phyloP scores from a whole-genome alignment of 2,113 vertebrate genomes.

The Calypte anna region DNA sequence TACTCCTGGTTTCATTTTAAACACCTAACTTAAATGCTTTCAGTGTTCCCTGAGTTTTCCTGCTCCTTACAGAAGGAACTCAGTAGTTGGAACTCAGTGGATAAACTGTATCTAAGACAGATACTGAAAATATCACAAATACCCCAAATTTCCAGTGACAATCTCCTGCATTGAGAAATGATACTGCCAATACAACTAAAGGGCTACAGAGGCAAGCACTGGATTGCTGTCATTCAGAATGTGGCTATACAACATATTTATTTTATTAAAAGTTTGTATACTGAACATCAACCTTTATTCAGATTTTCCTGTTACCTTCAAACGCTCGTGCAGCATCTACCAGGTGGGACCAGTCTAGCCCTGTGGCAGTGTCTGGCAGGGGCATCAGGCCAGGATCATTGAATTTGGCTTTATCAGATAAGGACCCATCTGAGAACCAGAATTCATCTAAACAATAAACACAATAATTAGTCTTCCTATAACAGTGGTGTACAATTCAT shows the following conservation, averaged over 20 bases:
- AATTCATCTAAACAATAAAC: conserved; percentile 88
- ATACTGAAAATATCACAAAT: not conserved
- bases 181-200: conserved; percentile 11
- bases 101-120: not conserved
- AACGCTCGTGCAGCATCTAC: conserved; percentile 95
- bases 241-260: not conserved
- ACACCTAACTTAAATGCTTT: not conserved
- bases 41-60: not conserved
- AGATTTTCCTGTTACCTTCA: conserved; percentile 87
- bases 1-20: not conserved
- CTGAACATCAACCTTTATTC: conserved; percentile 48
- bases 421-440: conserved; percentile 97
- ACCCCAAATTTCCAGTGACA: not conserved
- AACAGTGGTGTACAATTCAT: conserved; percentile 4
- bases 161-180: not conserved
- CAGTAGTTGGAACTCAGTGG: not conserved
- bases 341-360: conserved; percentile 95
- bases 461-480: conserved; percentile 66
- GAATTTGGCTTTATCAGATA: conserved; percentile 94
- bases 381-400: conserved; percentile 95
- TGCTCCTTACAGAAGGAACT: not conserved
- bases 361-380: conserved; percentile 91
- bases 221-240: not conserved
- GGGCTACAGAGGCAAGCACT: not conserved
- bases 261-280: not conserved